phyloP scores from a whole-genome alignment of 2,797 vertebrate genomes.

The Alcedo atthis region DNA sequence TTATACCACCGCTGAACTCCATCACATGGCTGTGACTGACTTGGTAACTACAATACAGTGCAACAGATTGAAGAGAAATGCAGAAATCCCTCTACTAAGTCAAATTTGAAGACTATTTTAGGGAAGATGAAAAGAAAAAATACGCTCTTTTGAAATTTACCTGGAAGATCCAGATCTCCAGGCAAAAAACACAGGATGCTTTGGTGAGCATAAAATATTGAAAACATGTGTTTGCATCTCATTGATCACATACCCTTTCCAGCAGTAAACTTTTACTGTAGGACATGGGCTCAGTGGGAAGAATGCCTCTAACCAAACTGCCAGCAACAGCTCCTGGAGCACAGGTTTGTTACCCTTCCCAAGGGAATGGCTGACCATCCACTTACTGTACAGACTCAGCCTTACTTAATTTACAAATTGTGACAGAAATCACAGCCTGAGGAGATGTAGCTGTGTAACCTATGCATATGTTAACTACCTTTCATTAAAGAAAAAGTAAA shows the following conservation, averaged over 20 bases:
- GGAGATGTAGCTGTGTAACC: not conserved
- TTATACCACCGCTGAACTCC: not conserved
- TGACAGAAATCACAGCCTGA: conserved; percentile 29
- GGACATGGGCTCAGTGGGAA: not conserved
- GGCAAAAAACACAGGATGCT: accelerated
- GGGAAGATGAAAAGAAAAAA: not conserved
- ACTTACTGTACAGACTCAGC: not conserved
- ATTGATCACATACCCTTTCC: not conserved
- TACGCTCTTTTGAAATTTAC: not conserved
- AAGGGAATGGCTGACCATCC: not conserved
- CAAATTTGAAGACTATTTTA: not conserved
- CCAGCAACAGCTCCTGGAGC: not conserved
- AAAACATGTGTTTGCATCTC: not conserved
- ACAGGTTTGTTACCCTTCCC: not conserved
- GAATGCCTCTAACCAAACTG: not conserved
- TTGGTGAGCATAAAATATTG: not conserved
- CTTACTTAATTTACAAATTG: not conserved
- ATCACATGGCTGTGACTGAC: not conserved
- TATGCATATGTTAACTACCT: not conserved
- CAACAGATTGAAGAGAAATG: not conserved
- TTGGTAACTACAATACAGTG: not conserved
- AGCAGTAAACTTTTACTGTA: not conserved
- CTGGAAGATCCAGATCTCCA: not conserved
- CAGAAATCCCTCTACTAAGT: not conserved
- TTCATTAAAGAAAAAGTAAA: conserved; percentile 25